These are phyloP conservation scores for Larimichthys polyactis DNA, from an alignment of 2,113 vertebrate genomes.

Conservation along the genomic window DNA sequence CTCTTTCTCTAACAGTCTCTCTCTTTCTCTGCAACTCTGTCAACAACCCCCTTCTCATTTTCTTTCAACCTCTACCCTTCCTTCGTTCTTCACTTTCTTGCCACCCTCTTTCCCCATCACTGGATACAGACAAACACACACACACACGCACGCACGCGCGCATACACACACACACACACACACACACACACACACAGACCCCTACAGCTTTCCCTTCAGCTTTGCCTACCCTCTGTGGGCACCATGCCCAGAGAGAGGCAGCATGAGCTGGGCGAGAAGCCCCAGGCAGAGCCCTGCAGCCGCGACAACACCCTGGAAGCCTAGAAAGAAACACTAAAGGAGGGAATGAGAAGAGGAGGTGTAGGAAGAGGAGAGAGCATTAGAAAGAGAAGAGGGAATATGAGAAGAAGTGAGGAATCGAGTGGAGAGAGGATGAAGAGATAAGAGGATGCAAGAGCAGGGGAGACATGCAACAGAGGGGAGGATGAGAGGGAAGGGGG, in stretches of 20 bases:
- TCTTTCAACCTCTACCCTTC: conserved; percentile 20
- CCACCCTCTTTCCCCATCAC: conserved; percentile 36
- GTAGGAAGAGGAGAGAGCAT: not conserved
- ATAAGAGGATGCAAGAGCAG: conserved; percentile 71
- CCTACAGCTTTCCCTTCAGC: conserved; percentile 46
- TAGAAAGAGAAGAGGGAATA: conserved; percentile 30
- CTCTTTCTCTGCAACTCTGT: conserved; percentile 30
- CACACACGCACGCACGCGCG: conserved; percentile 36
- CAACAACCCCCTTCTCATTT: conserved; percentile 41
- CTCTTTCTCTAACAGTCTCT: conserved; percentile 8
- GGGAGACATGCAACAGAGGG: conserved; percentile 68
- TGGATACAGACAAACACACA: conserved; percentile 37
- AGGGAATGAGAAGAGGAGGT: conserved; percentile 17
- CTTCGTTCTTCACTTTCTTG: conserved; percentile 31
- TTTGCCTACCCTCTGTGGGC: conserved; percentile 67
- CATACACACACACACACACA: conserved; percentile 30
- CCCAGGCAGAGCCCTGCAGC: conserved; percentile 59
- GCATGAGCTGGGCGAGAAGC: conserved; percentile 66
- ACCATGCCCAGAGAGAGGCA: conserved; percentile 71
- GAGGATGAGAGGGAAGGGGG: conserved; percentile 54
- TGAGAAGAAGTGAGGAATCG: conserved; percentile 38
- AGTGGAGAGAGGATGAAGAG: conserved; percentile 67
- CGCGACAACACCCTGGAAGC: conserved; percentile 57
- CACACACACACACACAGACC: conserved; percentile 40
- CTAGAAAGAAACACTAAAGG: conserved; percentile 48